Percentiles rank a stretch among this genome's conserved stretches.
Conservation (phyloP, 2,888 invertebrate genomes). For the Drosophila colorata region DNA sequence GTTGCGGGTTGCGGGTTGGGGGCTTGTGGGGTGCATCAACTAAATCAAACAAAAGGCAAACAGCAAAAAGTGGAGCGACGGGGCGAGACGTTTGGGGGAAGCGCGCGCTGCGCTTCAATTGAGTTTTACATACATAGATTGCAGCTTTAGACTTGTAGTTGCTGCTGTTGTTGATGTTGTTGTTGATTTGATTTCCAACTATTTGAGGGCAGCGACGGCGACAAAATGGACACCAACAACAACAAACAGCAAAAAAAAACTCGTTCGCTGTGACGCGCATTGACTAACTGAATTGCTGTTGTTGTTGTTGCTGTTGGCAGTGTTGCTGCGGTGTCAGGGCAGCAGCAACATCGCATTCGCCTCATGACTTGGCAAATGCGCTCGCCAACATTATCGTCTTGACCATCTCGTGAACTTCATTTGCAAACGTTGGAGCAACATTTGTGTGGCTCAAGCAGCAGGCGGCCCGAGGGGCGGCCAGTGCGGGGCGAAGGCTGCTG, state of each 20-base stretch:
- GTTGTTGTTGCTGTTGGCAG: slow-evolving; percentile 50
- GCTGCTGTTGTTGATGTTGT: slow-evolving; percentile 49
- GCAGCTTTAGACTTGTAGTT: slow-evolving; percentile 45
- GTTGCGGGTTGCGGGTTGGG: slow-evolving; percentile 14
- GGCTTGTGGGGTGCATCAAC: slow-evolving; percentile 66
- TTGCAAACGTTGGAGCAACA: slow-evolving; percentile 69
- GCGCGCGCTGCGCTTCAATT: slow-evolving; percentile 75
- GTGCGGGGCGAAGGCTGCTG: slow-evolving; percentile 36
- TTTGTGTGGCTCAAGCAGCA: slow-evolving; percentile 21
- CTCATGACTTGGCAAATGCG: slow-evolving; percentile 81
- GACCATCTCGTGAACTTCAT: slow-evolving; percentile 81
- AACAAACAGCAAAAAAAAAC: slow-evolving; percentile 61
- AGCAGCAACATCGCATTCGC: slow-evolving; percentile 46
- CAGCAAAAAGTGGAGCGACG: slow-evolving; percentile 70
- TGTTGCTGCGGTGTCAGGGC: slow-evolving; percentile 52
- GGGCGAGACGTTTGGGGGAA: slow-evolving; percentile 26
- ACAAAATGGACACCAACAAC: slow-evolving; percentile 74
- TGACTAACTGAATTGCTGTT: slow-evolving; percentile 66
- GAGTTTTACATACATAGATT: slow-evolving; percentile 73
- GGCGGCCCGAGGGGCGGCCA: background rate
- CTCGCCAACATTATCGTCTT: slow-evolving; percentile 80
- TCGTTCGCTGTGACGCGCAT: slow-evolving; percentile 71
- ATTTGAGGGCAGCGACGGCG: slow-evolving; percentile 74
- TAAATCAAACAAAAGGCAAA: slow-evolving; percentile 79
- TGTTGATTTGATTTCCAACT: slow-evolving; percentile 79